Evolutionary conservation across 1,140 invertebrate genomes (phyloP).

Genomic region (Drosophila mauritiana): DNA sequence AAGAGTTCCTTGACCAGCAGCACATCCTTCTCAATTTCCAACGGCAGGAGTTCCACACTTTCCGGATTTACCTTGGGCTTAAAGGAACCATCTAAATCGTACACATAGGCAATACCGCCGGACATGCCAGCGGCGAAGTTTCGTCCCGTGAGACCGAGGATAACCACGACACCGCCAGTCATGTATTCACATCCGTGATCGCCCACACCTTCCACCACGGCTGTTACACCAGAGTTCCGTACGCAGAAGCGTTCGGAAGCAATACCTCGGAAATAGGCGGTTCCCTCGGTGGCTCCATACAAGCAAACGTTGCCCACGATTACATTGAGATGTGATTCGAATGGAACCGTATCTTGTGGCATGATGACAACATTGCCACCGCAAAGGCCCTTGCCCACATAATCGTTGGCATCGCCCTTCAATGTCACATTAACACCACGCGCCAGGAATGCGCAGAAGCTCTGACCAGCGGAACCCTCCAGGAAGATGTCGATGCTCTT

Average conservation of each 20-base stretch:
- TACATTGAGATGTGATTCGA: constrained; percentile 96
- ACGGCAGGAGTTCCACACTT: constrained; percentile 94
- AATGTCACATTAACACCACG: constrained; percentile 95
- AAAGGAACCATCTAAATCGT: constrained; percentile 94
- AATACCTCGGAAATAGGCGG: constrained; percentile 97
- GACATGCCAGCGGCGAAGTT: constrained; percentile 99
- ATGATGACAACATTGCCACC: constrained; percentile 98
- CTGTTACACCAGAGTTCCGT: constrained; percentile 97
- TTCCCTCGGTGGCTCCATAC: constrained; percentile 98
- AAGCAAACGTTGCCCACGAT: constrained; percentile 99
- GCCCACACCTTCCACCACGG: constrained; percentile 97
- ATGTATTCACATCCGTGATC: constrained; percentile 99
- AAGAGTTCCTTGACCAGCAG: constrained; percentile 92
- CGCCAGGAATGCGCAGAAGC: constrained; percentile 98
- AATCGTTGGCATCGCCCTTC: constrained; percentile 99
- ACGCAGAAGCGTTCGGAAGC: constrained; percentile 99
- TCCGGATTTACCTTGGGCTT: constrained; percentile 95
- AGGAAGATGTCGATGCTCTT: constrained; percentile 94
- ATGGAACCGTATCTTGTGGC: constrained; percentile 93
- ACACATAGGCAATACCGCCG: constrained; percentile 98
- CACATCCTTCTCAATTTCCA: constrained; percentile 93
- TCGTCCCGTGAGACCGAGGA: constrained; percentile 96
- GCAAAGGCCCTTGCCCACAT: constrained; percentile 97
- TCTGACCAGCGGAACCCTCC: constrained; percentile 98
- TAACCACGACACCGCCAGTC: constrained; percentile 97